Conservation (phyloP, 2,113 vertebrate species). For the Hippoglossus stenolepis region DNA sequence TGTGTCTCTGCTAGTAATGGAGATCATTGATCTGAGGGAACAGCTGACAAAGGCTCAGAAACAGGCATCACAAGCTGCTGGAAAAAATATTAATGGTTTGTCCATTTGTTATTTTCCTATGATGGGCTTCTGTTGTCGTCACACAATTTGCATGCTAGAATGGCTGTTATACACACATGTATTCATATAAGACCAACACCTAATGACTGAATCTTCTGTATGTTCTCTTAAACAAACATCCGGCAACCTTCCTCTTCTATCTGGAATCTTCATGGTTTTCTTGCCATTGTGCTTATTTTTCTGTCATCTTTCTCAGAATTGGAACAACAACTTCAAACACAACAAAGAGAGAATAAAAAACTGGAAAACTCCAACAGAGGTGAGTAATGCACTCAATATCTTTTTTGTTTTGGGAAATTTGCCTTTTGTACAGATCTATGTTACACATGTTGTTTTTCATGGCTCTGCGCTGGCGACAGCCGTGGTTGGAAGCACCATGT, state of each 20-base stretch:
- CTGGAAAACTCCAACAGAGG: conserved; percentile 46
- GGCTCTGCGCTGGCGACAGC: no score
- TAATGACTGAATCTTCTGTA: not conserved
- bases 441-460: not conserved
- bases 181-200: not conserved
- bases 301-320: conserved; percentile 34
- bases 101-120: not conserved
- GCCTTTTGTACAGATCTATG: not conserved
- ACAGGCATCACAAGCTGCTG: not conserved
- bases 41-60: conserved; percentile 24
- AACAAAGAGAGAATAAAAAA: conserved; percentile 30
- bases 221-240: not conserved
- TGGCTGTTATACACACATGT: not conserved
- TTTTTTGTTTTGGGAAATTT: not conserved
- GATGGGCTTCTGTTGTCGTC: not conserved
- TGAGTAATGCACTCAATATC: not conserved
- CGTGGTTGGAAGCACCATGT: no score
- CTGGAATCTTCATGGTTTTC: no score
- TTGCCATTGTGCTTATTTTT: not conserved
- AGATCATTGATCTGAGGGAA: conserved; percentile 15
- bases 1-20: conserved; percentile 35
- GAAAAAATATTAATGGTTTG: conserved; percentile 23
- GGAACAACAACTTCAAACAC: conserved; percentile 22
- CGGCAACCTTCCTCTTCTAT: no score
- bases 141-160: no score